Base-by-base conservation (phyloP, 2,113 vertebrate genomes). In the Gymnobelideus leadbeateri region DNA sequence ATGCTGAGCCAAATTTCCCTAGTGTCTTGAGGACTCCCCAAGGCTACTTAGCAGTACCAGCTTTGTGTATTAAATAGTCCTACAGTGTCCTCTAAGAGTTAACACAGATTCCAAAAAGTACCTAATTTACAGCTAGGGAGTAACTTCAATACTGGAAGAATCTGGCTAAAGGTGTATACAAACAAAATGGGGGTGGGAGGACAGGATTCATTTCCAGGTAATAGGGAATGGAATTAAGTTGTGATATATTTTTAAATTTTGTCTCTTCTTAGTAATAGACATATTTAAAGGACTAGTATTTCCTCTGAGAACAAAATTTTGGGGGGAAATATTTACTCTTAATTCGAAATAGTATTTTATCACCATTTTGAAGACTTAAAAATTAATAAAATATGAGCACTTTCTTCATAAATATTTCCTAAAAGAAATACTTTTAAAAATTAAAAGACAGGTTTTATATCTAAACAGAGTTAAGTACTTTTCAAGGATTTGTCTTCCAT, bases 1-100 rank as follows among this genome's bases (percentile, higher is more conserved):
- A 94, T 96, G 89, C 96, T 91, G 95, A 97, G 92, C 96, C 94
- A 95, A 55, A 97, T 97, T 97, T 96, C 96, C 96, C 97, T 96
- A 92, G 92, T 94, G 95, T 95, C 54, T 61, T 55, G 94, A 93
- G 91, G 90, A 94, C 61, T 98, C 68, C 89, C 94, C 55, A 23
- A 23, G 84, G 47, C 91, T 95, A 93, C 94, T 95, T 89, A 95
- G 31, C 55, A 94, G 92, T 57, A 24, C 89, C 91, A 53, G 91
- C 61, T 96, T 91, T 91, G 51, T 93, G 31, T 93, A 90, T 91
- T 92, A 77, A 96, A 97, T 46, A 89, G 51, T 89, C 89, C 96
- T 90, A 96, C 31, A 1, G 46, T 95, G 95, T 96, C 93, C 97
- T 92, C 51, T 95, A 96, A 89, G 95, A 95, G 46, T 55, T 94